Evolutionary conservation across 2,113 vertebrate species (phyloP).

Genomic region (Grantiella picta): DNA sequence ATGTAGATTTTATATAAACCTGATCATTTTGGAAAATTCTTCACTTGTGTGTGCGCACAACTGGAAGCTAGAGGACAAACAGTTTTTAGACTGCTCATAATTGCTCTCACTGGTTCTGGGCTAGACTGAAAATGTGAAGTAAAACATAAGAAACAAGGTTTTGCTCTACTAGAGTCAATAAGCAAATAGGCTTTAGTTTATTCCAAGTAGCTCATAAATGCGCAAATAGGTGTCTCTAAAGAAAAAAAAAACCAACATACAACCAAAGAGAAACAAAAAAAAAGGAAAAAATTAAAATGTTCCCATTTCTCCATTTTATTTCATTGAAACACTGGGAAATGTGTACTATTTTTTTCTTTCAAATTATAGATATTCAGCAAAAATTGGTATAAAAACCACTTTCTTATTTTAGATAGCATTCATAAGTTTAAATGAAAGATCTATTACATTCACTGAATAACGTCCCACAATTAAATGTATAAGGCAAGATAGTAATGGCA

Average conservation of each 20-base stretch:
- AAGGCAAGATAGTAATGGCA: background rate
- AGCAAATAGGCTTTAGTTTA: background rate
- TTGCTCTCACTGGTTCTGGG: background rate
- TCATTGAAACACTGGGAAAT: background rate
- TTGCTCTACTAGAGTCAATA: background rate
- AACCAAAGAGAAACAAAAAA: background rate
- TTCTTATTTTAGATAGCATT: background rate
- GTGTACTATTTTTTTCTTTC: fast-evolving
- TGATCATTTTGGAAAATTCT: background rate
- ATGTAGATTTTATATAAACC: background rate
- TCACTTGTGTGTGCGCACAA: background rate
- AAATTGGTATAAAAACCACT: background rate
- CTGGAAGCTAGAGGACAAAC: background rate
- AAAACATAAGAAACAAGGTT: background rate
- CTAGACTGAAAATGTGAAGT: background rate
- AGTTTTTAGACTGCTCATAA: background rate
- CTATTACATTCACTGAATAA: background rate
- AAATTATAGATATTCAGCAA: background rate
- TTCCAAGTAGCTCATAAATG: background rate
- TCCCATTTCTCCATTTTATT: background rate
- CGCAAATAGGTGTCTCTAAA: background rate
- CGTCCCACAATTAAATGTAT: background rate
- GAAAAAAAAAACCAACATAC: fast-evolving
- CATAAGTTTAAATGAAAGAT: background rate
- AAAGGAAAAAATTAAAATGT: background rate